Base-by-base conservation (phyloP, 2,888 invertebrate genomes). In the Pristionchus fissidentatus region DNA sequence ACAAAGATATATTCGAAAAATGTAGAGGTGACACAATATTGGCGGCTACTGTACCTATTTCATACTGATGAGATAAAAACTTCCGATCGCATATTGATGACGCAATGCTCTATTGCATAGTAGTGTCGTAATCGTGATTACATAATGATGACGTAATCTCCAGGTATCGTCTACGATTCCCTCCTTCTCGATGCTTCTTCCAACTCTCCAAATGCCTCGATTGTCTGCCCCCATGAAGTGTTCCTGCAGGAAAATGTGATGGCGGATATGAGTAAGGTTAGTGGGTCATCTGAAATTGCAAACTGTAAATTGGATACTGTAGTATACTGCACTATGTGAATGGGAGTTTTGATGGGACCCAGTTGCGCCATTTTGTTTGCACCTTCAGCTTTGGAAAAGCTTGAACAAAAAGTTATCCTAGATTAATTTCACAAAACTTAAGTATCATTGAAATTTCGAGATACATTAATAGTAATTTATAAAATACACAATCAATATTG, bases 151-250 rank as follows among this genome's bases (percentile, higher is more conserved):
- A n/a, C n/a, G n/a, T n/a, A n/a, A n/a, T n/a, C 19, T 32, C 2
- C 46, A 79, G 57, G 79, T 41, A 19, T 79, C 19, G 57, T 57
- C 0, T 81, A 15, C 62, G 80, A 81, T 22, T 81, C 80, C n/a
- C 22, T 81, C 10, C 35, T 81, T n/a, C 80, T 81, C 8, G 80
- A 81, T 26, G 62, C 80, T 19, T 46, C 46, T 22, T 29, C 62
- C 29, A 81, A 81, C 46, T 5, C 46, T 7, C 32, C 77, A 7
- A 29, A 49, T 1, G 49, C 49, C 5, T 0, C 49, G 4, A 29
- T 35, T 19, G 49, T 77, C 32, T 77, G 75, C 49, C 75, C 75
- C 0, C 49, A 46, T 22, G 15, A 10, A 1, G 75, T 49, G 15
- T 77, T 77, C 75, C 8, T 77, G 49, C 15, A 49, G 26, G 46